A percentile compares a stretch with the other conserved stretches of the same genome.
Evolutionary conservation across 2,797 vertebrate species (phyloP).

Genomic region (Glossophaga mutica): DNA sequence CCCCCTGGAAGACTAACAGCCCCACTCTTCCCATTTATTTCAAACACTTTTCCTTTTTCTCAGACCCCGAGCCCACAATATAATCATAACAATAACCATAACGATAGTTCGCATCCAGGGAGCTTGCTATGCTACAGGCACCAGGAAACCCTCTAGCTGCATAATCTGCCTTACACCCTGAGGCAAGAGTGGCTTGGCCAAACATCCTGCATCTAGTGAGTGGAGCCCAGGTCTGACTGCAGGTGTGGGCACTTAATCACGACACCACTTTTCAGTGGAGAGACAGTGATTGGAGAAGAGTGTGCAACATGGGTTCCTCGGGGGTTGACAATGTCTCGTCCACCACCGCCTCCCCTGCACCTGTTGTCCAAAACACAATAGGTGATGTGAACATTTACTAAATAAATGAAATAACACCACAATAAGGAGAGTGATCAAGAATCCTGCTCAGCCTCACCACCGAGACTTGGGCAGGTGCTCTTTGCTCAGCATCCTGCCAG

Average conservation of each 20-base stretch:
- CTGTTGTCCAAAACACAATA: neutral
- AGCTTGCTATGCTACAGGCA: neutral
- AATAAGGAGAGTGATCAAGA: neutral
- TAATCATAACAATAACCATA: constrained; percentile 1
- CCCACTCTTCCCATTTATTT: neutral
- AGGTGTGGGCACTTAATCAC: neutral
- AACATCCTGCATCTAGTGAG: neutral
- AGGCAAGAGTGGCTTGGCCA: neutral
- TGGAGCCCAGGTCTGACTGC: neutral
- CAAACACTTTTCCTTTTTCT: constrained; percentile 1
- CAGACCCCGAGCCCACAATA: neutral
- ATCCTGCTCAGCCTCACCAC: neutral
- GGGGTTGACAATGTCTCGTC: neutral
- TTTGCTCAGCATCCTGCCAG: neutral
- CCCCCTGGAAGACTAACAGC: neutral
- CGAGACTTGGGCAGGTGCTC: neutral
- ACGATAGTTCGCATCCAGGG: neutral
- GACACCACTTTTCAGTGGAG: neutral
- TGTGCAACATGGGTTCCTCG: neutral
- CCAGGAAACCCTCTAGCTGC: neutral
- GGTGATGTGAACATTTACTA: neutral
- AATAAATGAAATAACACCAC: neutral
- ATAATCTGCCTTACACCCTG: neutral
- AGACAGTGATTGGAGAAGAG: neutral
- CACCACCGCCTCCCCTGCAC: neutral